A percentile compares a stretch with the other conserved stretches of the same genome.
These are phyloP conservation scores for Thumatha senex DNA, from an alignment of 2,888 invertebrate species.

Conservation along the genomic window DNA sequence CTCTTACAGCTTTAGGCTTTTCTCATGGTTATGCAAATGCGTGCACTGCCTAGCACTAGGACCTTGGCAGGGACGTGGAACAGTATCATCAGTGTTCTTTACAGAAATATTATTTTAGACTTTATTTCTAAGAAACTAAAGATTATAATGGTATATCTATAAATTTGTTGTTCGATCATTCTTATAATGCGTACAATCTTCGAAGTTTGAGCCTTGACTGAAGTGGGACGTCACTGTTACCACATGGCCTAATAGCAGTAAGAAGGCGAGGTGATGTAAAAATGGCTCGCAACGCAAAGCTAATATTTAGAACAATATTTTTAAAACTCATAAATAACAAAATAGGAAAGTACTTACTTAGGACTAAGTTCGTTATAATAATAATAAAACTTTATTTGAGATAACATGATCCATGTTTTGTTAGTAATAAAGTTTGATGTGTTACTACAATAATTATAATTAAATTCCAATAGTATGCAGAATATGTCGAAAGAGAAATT, in stretches of 20 bases:
- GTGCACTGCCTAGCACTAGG: conserved; percentile 66
- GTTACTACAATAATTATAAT: too few species aligned
- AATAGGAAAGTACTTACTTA: too few species aligned
- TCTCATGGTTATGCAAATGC: conserved; percentile 49
- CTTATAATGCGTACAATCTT: conserved; percentile 31
- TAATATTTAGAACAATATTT: conserved; percentile 10
- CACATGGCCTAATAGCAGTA: conserved; percentile 74
- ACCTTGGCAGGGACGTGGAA: conserved; percentile 70
- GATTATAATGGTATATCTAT: conserved; percentile 19
- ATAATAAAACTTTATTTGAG: too few species aligned
- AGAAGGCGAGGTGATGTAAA: conserved; percentile 70
- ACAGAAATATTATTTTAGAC: conserved; percentile 21
- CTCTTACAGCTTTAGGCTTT: conserved; percentile 44
- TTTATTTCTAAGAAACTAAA: conserved; percentile 13
- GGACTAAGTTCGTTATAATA: too few species aligned
- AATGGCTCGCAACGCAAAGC: conserved; percentile 56
- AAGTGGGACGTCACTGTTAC: conserved; percentile 76
- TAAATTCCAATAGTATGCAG: too few species aligned
- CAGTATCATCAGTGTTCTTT: conserved; percentile 60
- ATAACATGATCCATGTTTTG: too few species aligned
- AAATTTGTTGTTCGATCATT: conserved; percentile 36
- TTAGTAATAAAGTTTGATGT: too few species aligned
- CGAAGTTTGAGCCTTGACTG: conserved; percentile 76
- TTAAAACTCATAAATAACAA: too few species aligned
- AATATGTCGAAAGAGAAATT: too few species aligned